These are phyloP conservation scores for Leucophora obtusa DNA, from an alignment of 2,888 invertebrate species.

Conservation along the genomic window DNA sequence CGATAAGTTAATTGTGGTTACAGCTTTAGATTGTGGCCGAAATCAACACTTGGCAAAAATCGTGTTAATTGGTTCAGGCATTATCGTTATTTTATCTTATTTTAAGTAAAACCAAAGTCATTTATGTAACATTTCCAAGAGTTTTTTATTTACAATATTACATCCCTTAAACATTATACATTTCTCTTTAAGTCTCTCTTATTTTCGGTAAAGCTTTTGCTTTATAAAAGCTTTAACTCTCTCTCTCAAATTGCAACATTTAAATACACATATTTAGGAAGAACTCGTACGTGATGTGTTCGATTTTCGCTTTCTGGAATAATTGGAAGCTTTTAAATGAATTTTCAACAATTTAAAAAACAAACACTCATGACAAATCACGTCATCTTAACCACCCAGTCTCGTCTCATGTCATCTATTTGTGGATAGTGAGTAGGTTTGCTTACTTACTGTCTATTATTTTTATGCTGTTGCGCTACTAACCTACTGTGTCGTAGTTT, in stretches of 20 bases:
- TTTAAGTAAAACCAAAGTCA: neutral
- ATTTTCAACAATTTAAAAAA: neutral
- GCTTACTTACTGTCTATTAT: neutral
- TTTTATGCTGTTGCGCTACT: neutral
- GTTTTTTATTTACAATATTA: neutral
- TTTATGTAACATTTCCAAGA: neutral
- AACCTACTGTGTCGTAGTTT: neutral
- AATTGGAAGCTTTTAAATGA: neutral
- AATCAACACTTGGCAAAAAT: no score
- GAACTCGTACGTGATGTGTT: neutral
- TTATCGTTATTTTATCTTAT: neutral
- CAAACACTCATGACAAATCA: constrained; percentile 44
- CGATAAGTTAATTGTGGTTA: no score
- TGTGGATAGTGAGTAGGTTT: neutral
- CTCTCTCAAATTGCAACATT: neutral
- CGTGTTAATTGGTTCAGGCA: no score
- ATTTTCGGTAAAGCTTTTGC: neutral
- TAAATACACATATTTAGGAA: neutral
- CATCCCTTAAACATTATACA: neutral
- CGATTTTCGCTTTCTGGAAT: neutral
- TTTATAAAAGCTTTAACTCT: neutral
- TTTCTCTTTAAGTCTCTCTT: neutral
- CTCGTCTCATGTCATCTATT: neutral
- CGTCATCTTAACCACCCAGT: constrained; percentile 46
- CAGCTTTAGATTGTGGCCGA: no score